phyloP scores from a whole-genome alignment of 2,888 invertebrate species.

The Cantharis lateralis region DNA sequence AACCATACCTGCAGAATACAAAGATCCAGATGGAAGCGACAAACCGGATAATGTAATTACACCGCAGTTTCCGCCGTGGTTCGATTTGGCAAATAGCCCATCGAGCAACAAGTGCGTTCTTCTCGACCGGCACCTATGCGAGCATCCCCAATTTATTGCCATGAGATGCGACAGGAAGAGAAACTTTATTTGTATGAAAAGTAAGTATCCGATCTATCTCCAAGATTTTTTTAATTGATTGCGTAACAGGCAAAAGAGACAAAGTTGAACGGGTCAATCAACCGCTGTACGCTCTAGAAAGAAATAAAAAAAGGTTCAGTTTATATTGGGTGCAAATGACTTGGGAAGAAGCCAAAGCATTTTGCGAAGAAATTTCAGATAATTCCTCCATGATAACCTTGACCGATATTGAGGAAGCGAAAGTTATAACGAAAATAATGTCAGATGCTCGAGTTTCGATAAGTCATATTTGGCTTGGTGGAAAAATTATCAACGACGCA shows the following conservation, averaged over 20 bases:
- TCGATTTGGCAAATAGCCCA: slow-evolving; percentile 10
- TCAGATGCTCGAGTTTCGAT: slow-evolving; percentile 40
- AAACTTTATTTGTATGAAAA: slow-evolving; percentile 59
- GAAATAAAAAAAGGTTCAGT: slow-evolving; percentile 37
- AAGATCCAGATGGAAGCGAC: background rate
- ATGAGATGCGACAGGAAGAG: slow-evolving; percentile 59
- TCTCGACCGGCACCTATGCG: slow-evolving; percentile 57
- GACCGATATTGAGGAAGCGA: slow-evolving; percentile 6
- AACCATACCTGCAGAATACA: slow-evolving; percentile 28
- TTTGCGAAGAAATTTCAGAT: slow-evolving; percentile 4
- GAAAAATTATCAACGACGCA: slow-evolving; percentile 47
- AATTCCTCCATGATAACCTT: slow-evolving; percentile 7
- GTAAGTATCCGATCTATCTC: slow-evolving; percentile 18
- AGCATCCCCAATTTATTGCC: slow-evolving; percentile 57
- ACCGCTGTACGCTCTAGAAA: background rate
- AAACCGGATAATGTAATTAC: slow-evolving; percentile 36
- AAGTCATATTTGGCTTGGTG: slow-evolving; percentile 57
- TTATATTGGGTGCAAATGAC: slow-evolving; percentile 40
- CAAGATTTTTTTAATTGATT: background rate
- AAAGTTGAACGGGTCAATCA: background rate
- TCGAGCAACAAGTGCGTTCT: slow-evolving; percentile 58
- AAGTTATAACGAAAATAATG: slow-evolving; percentile 23
- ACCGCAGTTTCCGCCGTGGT: slow-evolving; percentile 38
- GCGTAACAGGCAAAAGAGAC: background rate
- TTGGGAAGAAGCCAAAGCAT: slow-evolving; percentile 35